Evolutionary conservation across 92 coral and sea anemone genomes (phyloP), one percentile per base, ranked within the genome.

Genomic region (Porites lobata): DNA sequence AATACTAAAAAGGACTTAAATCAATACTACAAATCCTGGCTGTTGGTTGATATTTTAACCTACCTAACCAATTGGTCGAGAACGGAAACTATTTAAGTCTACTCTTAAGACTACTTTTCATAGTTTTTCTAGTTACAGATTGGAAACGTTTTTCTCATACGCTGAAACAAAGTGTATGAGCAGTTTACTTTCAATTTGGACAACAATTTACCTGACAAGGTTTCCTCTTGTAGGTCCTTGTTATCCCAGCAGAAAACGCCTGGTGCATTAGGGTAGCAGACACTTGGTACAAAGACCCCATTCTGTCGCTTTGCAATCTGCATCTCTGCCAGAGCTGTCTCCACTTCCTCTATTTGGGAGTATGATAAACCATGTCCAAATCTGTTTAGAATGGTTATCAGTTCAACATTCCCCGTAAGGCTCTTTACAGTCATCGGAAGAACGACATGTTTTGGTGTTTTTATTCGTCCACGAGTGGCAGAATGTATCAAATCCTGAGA

Each of bases 181-280:
- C 58, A 6, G 58, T 8, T 54, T 54, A 12, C 11, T 12, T 54
- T 54, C 11, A 54, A 54, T 54, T 54, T 54, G 58, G 13, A 8
- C 2, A 5, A 8, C 13, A 8, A 13, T 9, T 14, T 75, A 77
- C 86, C 92, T 83, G 93, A 89, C 38, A 92, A 61, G 24, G 89
- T 92, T 85, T 92, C 95, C 77, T 92, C 95, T 10, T 79, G 62
- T 8, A 92, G 66, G 70, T 89, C 95, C 20, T 86, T 92, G 89
- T 89, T 92, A 61, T 92, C 95, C 93, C 91, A 92, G 59, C 92
- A 91, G 72, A 90, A 79, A 61, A 87, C 90, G 7, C 91, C 91
- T 53, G 90, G 77, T 65, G 85, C 70, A 9, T 77, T 83, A 38
- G 85, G 75, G 59, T 75, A 85, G 81, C 92, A 85, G 29, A 75